phyloP scores from a whole-genome alignment of 1,140 invertebrate genomes.

The Kradibia gibbosae region DNA sequence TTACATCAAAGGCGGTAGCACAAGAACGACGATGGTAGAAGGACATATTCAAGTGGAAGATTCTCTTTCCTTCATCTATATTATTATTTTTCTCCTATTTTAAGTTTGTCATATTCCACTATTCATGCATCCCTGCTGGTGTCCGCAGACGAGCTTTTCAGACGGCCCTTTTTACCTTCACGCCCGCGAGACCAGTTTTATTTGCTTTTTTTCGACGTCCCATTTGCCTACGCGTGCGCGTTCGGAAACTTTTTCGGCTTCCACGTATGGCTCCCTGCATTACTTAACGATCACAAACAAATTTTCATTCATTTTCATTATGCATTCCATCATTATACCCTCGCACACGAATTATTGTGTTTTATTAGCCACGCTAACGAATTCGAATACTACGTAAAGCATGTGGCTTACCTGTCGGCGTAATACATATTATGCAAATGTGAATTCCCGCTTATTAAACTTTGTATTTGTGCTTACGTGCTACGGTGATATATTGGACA shows the following conservation, averaged over 20 bases:
- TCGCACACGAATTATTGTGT: neutral
- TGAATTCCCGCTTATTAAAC: neutral
- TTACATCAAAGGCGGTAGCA: constrained; percentile 40
- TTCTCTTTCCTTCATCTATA: neutral
- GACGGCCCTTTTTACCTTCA: neutral
- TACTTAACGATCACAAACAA: too few relatives aligned
- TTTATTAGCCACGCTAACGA: neutral
- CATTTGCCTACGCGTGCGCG: too few relatives aligned
- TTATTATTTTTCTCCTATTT: neutral
- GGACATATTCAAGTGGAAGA: constrained; percentile 31
- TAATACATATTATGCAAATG: neutral
- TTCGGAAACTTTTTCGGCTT: neutral
- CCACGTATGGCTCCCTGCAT: neutral
- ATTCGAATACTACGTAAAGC: neutral
- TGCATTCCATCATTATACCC: neutral
- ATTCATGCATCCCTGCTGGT: neutral
- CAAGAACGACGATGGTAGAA: neutral
- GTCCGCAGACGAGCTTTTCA: neutral
- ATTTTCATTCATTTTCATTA: neutral
- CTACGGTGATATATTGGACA: neutral
- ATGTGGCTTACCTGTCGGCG: neutral
- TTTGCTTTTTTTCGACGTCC: too few relatives aligned
- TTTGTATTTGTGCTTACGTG: neutral
- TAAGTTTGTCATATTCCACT: neutral
- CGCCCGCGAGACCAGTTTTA: neutral